Conservation (phyloP, 2,888 invertebrate species). For the Dynastes hyllus region DNA sequence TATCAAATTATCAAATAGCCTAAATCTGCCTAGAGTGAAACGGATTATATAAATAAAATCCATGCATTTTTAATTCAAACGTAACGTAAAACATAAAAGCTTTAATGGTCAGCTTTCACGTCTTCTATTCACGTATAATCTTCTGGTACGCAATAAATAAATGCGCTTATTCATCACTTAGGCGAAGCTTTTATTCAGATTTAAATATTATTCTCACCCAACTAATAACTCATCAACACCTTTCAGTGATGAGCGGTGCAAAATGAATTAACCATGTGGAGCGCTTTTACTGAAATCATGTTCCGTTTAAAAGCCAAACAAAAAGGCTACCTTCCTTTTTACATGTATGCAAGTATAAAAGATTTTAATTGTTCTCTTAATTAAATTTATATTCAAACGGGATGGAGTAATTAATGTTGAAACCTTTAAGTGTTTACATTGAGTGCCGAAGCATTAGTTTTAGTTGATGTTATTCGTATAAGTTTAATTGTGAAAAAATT, state of each 20-base stretch:
- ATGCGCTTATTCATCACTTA: conserved; percentile 12
- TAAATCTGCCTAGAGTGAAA: too few species aligned
- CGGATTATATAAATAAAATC: too few species aligned
- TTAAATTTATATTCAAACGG: conserved; percentile 25
- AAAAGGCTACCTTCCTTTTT: conserved; percentile 20
- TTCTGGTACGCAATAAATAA: neutral
- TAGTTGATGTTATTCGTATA: too few species aligned
- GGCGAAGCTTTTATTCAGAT: neutral
- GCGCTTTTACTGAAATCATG: conserved; percentile 15
- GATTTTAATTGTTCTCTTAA: conserved; percentile 29
- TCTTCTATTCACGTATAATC: too few species aligned
- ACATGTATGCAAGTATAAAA: conserved; percentile 1
- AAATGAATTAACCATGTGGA: conserved; percentile 25
- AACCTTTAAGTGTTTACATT: conserved; percentile 32
- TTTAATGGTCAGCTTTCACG: too few species aligned
- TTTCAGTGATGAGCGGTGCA: conserved; percentile 9
- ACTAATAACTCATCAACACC: conserved; percentile 22
- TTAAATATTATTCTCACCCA: conserved; percentile 8
- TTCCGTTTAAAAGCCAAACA: conserved; percentile 36
- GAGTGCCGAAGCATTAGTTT: neutral
- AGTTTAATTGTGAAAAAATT: too few species aligned
- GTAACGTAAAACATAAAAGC: too few species aligned
- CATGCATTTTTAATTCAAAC: too few species aligned
- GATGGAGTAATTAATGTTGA: conserved; percentile 32
- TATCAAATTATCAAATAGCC: too few species aligned